phyloP scores from a whole-genome alignment of 1,140 invertebrate species.

The Pseudachorutes palmiensis region DNA sequence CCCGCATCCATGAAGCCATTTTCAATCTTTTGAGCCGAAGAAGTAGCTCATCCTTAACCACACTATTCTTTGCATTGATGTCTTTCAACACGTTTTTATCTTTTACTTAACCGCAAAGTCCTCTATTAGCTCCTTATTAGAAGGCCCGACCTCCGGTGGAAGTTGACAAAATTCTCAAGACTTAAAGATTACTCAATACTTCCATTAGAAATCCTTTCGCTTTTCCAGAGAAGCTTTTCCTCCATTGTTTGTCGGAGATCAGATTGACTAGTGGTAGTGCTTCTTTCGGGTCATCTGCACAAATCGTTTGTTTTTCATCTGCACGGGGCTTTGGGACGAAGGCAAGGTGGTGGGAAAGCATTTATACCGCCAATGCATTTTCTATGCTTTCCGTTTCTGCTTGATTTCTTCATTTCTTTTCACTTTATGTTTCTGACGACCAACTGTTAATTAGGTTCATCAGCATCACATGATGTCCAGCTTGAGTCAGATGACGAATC shows the following conservation, averaged over 20 bases:
- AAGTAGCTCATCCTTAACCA: background rate
- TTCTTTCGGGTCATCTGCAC: too few relatives aligned
- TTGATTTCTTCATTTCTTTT: background rate
- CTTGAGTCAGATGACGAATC: constrained; percentile 17
- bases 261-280: too few relatives aligned
- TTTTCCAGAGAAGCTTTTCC: background rate
- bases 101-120: background rate
- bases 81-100: background rate
- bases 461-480: constrained; percentile 10
- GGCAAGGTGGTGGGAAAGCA: too few relatives aligned
- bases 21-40: background rate
- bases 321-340: too few relatives aligned
- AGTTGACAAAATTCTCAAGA: background rate
- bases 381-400: too few relatives aligned
- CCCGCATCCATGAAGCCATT: constrained; percentile 2
- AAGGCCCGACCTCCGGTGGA: background rate
- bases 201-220: background rate
- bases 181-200: background rate
- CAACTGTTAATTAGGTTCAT: background rate
- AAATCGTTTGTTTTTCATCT: too few relatives aligned
- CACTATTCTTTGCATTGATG: background rate
- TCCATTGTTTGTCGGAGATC: background rate
- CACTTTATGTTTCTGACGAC: background rate
- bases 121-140: background rate
- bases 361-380: too few relatives aligned